Conservation (phyloP, 2,888 invertebrate species). For the Bruchidius siliquastri region DNA sequence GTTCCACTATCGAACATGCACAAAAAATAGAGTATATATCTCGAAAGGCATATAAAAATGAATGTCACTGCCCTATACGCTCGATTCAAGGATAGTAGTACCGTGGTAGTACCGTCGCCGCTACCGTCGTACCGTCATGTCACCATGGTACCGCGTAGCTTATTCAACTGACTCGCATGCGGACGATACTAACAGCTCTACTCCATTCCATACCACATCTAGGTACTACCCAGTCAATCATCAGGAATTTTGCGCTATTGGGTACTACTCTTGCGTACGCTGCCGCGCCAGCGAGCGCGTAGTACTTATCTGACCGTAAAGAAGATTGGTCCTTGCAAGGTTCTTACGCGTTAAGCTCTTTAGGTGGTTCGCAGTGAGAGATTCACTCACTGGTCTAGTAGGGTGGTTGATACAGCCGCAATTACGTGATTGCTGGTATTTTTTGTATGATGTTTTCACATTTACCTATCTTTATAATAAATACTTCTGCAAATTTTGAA, state of each 20-base stretch:
- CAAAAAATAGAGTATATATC: not conserved
- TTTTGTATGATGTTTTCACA: too few species aligned
- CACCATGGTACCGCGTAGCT: constrained; percentile 21
- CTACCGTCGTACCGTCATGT: constrained; percentile 19
- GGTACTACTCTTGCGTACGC: not conserved
- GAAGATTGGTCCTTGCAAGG: not conserved
- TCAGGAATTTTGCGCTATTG: not conserved
- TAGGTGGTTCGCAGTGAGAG: not conserved
- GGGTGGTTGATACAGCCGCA: too few species aligned
- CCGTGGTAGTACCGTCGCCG: not conserved
- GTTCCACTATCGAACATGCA: not conserved
- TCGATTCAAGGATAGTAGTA: constrained; percentile 6
- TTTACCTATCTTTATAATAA: too few species aligned
- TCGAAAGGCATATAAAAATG: constrained; percentile 1
- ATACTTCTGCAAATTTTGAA: too few species aligned
- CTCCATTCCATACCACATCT: not conserved
- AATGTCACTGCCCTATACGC: constrained; percentile 13
- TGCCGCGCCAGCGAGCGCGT: not conserved
- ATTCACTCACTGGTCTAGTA: too few species aligned
- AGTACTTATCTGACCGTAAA: not conserved
- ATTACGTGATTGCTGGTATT: too few species aligned
- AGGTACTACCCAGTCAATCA: not conserved
- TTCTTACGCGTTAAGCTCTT: not conserved
- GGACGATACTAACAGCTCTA: not conserved
- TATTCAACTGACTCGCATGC: not conserved